phyloP scores from a whole-genome alignment of 30 jellyfish, hydroid and myxozoan genomes.

The Pelagia noctiluca region DNA sequence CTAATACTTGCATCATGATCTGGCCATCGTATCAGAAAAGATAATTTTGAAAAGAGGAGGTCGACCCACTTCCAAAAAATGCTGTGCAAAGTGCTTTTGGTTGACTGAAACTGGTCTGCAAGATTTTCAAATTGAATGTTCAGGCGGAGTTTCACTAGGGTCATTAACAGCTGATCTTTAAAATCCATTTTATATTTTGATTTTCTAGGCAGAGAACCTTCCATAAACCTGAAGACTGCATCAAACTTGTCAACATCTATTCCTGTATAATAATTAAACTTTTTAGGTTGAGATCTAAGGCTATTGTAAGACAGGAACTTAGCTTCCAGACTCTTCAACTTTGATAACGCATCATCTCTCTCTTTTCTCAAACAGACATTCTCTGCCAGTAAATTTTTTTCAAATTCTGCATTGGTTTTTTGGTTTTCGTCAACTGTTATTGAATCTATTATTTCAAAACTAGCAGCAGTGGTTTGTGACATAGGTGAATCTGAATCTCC shows the following conservation, averaged over 20 bases:
- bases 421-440: conserved; percentile 3
- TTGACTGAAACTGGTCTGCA: conserved; percentile 25
- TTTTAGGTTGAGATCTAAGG: conserved; percentile 3
- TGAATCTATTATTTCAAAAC: background rate
- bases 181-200: background rate
- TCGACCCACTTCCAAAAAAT: conserved; percentile 13
- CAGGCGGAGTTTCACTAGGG: conserved; percentile 19
- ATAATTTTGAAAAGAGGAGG: conserved; percentile 9
- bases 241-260: background rate
- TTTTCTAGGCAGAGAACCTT: conserved; percentile 7
- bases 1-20: conserved; percentile 19
- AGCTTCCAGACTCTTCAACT: conserved; percentile 2
- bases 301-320: conserved; percentile 3
- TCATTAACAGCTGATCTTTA: conserved; percentile 31
- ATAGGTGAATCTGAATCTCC: conserved; percentile 5
- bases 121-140: conserved; percentile 28
- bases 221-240: conserved; percentile 6
- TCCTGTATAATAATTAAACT: background rate
- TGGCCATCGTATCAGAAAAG: conserved; percentile 11
- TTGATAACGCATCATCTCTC: conserved; percentile 5
- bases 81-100: conserved; percentile 10
- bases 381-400: background rate
- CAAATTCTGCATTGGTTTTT: background rate
- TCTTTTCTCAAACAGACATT: background rate
- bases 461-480: conserved; percentile 8